Base-by-base conservation (phyloP, 2,113 vertebrate genomes). In the Phasianus colchicus region DNA sequence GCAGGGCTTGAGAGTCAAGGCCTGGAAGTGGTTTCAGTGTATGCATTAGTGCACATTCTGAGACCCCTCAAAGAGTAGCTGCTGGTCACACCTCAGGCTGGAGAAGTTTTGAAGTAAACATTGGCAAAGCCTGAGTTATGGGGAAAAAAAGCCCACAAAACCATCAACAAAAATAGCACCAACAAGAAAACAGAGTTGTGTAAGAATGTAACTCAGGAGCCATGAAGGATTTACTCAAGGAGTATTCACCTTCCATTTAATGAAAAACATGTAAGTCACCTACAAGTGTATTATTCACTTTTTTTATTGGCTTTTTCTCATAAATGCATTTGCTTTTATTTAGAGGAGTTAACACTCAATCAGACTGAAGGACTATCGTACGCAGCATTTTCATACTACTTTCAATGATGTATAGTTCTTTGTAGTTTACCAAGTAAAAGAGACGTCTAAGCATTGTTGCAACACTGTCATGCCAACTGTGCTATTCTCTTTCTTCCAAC, bases 11-110 rank as follows among this genome's bases (percentile, higher is more conserved):
- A 13, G 27, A 42, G 12, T 34, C 36, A 29, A 55, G 17, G 47
- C 60, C 13, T 27, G 60, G 54, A 50, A 19, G 12, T 22, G 43
- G 34, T 14, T 52, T 52, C 58, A 11, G 34, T 2, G 6, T 48
- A 64, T 15, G 22, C 30, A 6, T 14, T 12, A 5, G 29, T 20
- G n/a, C 21, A 29, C 25, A 3, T 34, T 11, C 40, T 38, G n/a
- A 32, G 58, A 11, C 38, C 16, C 4, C 38, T 34, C 21, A 25
- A 25, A 69, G 27, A 32, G 21, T 5, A 34, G 32, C 36, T 64
- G 42, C n/a, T 22, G 5, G 7, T 60, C 19, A 0, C 9, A 0
- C 21, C 21, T 43, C 21, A 14, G 11, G 4, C 63, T 45, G 29
- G 63, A 58, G 2, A n/a, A 34, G 43, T 58, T 74, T 11, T 27